These are phyloP conservation scores for Gymnobelideus leadbeateri DNA, from an alignment of 2,113 vertebrate genomes.

Conservation along the genomic window DNA sequence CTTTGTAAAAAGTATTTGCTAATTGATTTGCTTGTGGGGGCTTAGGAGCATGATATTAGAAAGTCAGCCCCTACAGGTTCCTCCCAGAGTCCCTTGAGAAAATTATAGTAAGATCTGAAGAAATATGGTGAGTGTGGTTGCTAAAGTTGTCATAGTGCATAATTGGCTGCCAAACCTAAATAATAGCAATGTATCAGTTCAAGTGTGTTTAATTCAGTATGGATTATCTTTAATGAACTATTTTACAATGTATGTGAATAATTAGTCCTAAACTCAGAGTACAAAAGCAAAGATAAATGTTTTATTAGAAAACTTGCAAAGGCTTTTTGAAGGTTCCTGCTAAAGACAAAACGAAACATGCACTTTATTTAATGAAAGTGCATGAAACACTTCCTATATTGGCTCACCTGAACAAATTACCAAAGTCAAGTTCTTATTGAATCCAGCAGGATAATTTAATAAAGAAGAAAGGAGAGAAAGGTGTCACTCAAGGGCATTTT, in stretches of 20 bases:
- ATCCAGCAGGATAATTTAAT: background rate
- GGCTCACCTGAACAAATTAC: slow-evolving; percentile 52
- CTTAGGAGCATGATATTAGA: background rate
- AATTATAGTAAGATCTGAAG: background rate
- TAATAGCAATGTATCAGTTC: slow-evolving; percentile 16
- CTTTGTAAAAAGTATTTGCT: background rate
- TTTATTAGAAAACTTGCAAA: slow-evolving; percentile 43
- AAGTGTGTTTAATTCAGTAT: slow-evolving; percentile 66
- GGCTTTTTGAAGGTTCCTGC: background rate
- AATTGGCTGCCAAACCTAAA: slow-evolving; percentile 58
- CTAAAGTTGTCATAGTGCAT: slow-evolving; percentile 24
- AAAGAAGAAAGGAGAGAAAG: background rate
- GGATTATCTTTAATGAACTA: slow-evolving; percentile 49
- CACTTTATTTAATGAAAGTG: background rate
- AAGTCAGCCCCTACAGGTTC: background rate
- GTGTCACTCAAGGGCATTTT: background rate
- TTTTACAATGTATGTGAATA: slow-evolving; percentile 53
- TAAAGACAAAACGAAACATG: slow-evolving; percentile 17
- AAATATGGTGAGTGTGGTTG: background rate
- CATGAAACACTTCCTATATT: slow-evolving; percentile 24
- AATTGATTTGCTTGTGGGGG: background rate
- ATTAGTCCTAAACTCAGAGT: slow-evolving; percentile 43
- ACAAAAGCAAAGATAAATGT: slow-evolving; percentile 42
- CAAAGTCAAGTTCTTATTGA: background rate
- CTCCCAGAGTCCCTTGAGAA: background rate